These are phyloP conservation scores for Elaphurus davidianus DNA, from an alignment of 2,113 vertebrate species.

Conservation along the genomic window DNA sequence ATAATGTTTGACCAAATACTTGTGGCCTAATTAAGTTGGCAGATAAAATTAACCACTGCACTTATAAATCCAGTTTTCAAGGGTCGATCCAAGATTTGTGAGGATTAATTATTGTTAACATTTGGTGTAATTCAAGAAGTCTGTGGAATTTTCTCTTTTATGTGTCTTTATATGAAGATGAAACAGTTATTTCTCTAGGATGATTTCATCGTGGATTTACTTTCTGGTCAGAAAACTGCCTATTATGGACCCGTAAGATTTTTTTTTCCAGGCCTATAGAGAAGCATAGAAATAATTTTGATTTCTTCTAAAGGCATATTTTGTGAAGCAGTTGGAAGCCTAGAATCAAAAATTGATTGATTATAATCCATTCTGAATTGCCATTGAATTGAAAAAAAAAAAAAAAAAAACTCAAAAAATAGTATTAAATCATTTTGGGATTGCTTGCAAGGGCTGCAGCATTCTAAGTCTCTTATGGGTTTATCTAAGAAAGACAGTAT, in stretches of 20 bases:
- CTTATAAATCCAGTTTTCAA: not conserved
- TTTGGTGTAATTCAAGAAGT: not conserved
- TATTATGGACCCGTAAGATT: not conserved
- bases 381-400: conserved; percentile 48
- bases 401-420: conserved; percentile 65
- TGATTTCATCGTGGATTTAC: conserved; percentile 22
- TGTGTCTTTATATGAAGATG: not conserved
- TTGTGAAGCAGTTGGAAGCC: conserved; percentile 48
- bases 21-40: not conserved
- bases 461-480: conserved; percentile 40
- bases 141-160: not conserved
- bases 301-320: conserved; percentile 57
- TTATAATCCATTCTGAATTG: conserved; percentile 66
- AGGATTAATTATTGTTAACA: not conserved
- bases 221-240: not conserved
- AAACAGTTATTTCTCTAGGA: conserved; percentile 1
- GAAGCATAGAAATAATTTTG: conserved; percentile 58
- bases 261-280: not conserved
- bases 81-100: not conserved
- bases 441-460: conserved; percentile 56
- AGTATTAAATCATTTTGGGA: conserved; percentile 62
- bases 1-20: not conserved
- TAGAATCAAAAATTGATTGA: conserved; percentile 59
- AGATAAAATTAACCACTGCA: not conserved
- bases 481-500: conserved; percentile 58